These are phyloP conservation scores for Linyphia triangularis DNA, from an alignment of 2,888 invertebrate genomes.

Conservation along the genomic window DNA sequence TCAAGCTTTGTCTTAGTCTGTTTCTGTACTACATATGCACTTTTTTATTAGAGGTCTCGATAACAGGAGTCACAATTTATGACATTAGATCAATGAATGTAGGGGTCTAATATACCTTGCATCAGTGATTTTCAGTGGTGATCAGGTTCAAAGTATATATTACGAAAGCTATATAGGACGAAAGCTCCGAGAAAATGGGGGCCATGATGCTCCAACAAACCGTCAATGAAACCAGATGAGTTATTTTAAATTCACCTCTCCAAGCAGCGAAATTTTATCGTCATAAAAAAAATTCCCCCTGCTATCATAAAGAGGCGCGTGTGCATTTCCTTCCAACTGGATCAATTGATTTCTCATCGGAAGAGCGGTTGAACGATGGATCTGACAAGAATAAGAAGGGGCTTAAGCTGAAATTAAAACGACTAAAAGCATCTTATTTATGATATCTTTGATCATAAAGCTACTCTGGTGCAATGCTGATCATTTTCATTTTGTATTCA, in stretches of 20 bases:
- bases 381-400: conserved; percentile 66
- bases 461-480: not conserved
- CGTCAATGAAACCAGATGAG: conserved; percentile 68
- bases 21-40: not conserved
- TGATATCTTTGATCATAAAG: conserved; percentile 29
- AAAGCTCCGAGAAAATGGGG: conserved; percentile 64
- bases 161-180: conserved; percentile 56
- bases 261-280: conserved; percentile 52
- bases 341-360: conserved; percentile 72
- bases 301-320: conserved; percentile 64
- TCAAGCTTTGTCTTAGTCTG: too few species aligned
- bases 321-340: conserved; percentile 66
- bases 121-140: conserved; percentile 71
- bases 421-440: conserved; percentile 62
- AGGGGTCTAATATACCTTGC: conserved; percentile 63
- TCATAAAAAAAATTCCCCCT: conserved; percentile 72
- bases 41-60: not conserved
- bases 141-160: conserved; percentile 56
- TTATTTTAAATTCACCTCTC: conserved; percentile 68
- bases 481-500: too few species aligned
- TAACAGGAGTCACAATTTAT: conserved; percentile 51
- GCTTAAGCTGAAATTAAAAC: conserved; percentile 71
- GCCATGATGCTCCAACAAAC: conserved; percentile 70
- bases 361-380: conserved; percentile 22
- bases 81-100: conserved; percentile 66